Percentiles rank a stretch among this genome's conserved stretches.
phyloP scores from a whole-genome alignment of 2,113 vertebrate species.

The Heterocephalus glaber region DNA sequence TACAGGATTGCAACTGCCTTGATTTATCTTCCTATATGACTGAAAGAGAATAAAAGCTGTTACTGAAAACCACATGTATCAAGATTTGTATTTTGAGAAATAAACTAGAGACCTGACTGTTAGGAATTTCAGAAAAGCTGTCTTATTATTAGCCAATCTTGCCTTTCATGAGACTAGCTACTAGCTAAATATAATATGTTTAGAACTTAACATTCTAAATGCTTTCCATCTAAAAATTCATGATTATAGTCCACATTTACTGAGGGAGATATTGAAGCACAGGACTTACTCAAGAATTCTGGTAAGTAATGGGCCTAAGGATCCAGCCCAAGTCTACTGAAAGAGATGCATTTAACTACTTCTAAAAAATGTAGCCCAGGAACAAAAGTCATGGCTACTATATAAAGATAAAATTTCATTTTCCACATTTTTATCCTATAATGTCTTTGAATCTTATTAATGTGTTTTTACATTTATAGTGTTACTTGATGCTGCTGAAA shows the following conservation, averaged over 20 bases:
- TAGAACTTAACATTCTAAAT: neutral
- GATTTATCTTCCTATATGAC: neutral
- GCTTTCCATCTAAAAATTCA: constrained; percentile 6
- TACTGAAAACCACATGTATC: neutral
- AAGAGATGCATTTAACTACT: neutral
- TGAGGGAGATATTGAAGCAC: neutral
- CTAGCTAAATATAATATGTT: neutral
- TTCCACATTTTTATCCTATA: neutral
- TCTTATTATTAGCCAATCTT: neutral
- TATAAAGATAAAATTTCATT: neutral
- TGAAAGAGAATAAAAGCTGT: constrained; percentile 18
- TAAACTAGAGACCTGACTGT: neutral
- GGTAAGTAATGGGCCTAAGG: neutral
- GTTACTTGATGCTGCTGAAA: constrained; percentile 3
- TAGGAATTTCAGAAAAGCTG: neutral
- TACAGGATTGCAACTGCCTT: neutral
- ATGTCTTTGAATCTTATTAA: constrained; percentile 15
- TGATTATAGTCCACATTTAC: neutral
- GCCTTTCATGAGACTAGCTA: neutral
- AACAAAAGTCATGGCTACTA: neutral
- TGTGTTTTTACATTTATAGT: neutral
- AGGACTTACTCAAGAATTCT: neutral
- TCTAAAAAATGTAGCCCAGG: neutral
- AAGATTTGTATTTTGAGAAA: constrained; percentile 42
- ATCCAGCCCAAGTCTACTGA: neutral